Evolutionary conservation across 2,888 invertebrate genomes (phyloP).

Genomic region (Agrochola lota): DNA sequence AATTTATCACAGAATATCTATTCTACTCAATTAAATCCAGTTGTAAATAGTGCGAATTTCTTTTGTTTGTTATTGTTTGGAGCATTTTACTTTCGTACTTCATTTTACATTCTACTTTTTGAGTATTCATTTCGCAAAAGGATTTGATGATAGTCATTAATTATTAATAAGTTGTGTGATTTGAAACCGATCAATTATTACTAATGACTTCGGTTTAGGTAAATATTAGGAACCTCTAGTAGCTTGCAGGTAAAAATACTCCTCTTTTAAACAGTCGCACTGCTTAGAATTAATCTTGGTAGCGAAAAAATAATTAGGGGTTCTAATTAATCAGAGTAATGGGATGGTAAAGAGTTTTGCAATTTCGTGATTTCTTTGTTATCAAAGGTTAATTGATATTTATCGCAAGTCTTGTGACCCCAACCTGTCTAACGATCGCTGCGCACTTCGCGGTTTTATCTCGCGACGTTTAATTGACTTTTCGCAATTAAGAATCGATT

Average conservation of each 20-base stretch:
- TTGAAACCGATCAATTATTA: conserved; percentile 59
- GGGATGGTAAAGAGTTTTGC: not conserved
- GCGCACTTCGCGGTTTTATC: conserved; percentile 84
- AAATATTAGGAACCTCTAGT: conserved; percentile 44
- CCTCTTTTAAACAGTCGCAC: not conserved
- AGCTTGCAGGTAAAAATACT: not conserved
- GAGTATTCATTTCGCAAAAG: conserved; percentile 62
- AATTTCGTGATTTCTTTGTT: not conserved
- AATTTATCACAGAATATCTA: not conserved
- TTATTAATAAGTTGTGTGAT: conserved; percentile 44
- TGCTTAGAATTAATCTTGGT: not conserved
- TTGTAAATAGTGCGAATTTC: not conserved
- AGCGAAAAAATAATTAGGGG: not conserved
- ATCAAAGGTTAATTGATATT: conserved; percentile 51
- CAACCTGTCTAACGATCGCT: conserved; percentile 72
- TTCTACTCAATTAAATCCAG: not conserved
- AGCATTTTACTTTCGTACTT: not conserved
- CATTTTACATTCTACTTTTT: no score
- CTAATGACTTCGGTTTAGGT: conserved; percentile 33
- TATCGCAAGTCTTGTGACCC: conserved; percentile 79
- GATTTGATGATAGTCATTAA: conserved; percentile 36
- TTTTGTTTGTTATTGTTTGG: not conserved
- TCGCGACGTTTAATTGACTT: conserved; percentile 82
- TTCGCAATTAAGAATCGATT: conserved; percentile 90
- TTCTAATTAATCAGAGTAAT: not conserved